A percentile compares a stretch with the other conserved stretches of the same genome.
Evolutionary conservation across 2,797 vertebrate genomes (phyloP).

Genomic region (Chelmon rostratus): DNA sequence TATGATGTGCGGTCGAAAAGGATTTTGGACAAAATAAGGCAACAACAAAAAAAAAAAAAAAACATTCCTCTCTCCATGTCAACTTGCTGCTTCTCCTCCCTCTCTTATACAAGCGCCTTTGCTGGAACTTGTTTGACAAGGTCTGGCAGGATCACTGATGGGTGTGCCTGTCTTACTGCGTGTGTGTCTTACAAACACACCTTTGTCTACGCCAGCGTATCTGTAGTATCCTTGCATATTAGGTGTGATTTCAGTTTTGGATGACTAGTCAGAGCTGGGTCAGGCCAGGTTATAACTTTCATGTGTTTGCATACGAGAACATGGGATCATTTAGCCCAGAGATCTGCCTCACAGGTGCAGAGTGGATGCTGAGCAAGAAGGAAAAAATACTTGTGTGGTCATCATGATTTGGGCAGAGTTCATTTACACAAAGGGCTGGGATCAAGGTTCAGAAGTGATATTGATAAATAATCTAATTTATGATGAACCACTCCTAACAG

Average conservation of each 20-base stretch:
- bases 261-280: slow-evolving; percentile 52
- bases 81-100: slow-evolving; percentile 37
- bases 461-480: slow-evolving; percentile 56
- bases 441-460: slow-evolving; percentile 42
- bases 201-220: slow-evolving; percentile 69
- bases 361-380: neutral
- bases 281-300: slow-evolving; percentile 56
- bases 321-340: slow-evolving; percentile 34
- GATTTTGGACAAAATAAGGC: neutral
- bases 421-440: slow-evolving; percentile 24
- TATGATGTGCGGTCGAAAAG: slow-evolving; percentile 15
- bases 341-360: neutral
- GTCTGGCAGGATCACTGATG: slow-evolving; percentile 78
- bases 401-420: slow-evolving; percentile 9
- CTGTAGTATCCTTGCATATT: slow-evolving; percentile 43
- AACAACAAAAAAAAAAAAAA: slow-evolving; percentile 29
- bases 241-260: slow-evolving; percentile 68
- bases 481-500: slow-evolving; percentile 29
- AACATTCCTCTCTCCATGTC: slow-evolving; percentile 47
- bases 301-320: slow-evolving; percentile 49
- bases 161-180: slow-evolving; percentile 75
- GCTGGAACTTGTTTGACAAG: slow-evolving; percentile 87
- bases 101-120: slow-evolving; percentile 62
- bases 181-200: slow-evolving; percentile 76
- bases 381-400: neutral